Evolutionary conservation across 2,888 invertebrate genomes (phyloP).

Genomic region (Ypsolopha scabrella): DNA sequence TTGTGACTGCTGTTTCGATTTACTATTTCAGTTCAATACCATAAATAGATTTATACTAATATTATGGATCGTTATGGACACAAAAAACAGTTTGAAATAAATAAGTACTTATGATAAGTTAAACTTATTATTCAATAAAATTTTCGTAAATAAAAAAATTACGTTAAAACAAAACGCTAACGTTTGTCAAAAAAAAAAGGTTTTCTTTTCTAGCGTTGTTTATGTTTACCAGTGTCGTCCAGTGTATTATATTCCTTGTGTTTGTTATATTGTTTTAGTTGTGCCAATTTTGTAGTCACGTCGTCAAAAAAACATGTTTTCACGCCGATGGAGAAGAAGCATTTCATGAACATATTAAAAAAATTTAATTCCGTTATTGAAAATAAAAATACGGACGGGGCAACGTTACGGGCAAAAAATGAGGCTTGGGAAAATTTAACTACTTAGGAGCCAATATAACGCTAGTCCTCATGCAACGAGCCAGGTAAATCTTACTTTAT

Average conservation of each 20-base stretch:
- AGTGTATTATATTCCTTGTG: too few species aligned
- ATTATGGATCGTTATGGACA: too few species aligned
- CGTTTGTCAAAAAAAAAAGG: too few species aligned
- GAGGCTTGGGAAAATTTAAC: background rate
- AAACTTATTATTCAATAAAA: too few species aligned
- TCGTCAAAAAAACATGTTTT: background rate
- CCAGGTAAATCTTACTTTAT: background rate
- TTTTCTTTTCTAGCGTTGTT: too few species aligned
- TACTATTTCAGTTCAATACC: background rate
- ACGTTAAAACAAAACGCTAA: too few species aligned
- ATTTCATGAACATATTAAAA: background rate
- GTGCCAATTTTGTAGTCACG: background rate
- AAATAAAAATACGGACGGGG: background rate
- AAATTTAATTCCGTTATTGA: background rate
- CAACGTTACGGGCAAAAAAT: background rate
- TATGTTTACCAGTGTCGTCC: background rate
- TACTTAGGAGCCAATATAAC: background rate
- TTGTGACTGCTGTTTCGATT: background rate
- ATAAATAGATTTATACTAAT: too few species aligned
- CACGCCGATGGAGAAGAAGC: background rate
- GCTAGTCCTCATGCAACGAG: conserved; percentile 1
- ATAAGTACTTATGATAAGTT: too few species aligned
- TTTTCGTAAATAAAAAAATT: too few species aligned
- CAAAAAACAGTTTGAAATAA: background rate
- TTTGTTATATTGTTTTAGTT: background rate